Percentiles rank a stretch among this genome's conserved stretches.
Evolutionary conservation across 2,797 vertebrate genomes (phyloP).

Genomic region (Chlorospingus flavigularis): DNA sequence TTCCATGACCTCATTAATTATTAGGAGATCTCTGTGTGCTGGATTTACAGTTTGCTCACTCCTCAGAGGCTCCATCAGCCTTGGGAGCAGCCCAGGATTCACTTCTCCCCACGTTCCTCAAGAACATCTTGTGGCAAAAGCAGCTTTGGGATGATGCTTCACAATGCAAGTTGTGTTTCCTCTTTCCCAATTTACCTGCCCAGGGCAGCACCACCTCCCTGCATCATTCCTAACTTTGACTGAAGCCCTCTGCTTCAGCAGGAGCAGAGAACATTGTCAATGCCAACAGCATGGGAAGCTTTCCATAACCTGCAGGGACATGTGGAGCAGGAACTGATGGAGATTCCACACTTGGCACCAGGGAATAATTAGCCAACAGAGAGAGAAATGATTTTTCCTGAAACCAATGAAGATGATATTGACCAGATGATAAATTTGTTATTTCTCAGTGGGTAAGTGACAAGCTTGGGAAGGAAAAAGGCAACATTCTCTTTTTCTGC

Average conservation of each 20-base stretch:
- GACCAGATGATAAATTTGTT: not conserved
- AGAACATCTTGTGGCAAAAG: not conserved
- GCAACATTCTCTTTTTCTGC: not conserved
- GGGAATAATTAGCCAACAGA: not conserved
- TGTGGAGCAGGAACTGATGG: not conserved
- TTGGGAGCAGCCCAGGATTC: not conserved
- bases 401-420: not conserved
- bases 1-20: not conserved
- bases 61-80: not conserved
- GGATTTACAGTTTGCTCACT: not conserved
- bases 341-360: not conserved
- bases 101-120: not conserved
- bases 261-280: not conserved
- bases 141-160: not conserved
- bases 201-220: not conserved
- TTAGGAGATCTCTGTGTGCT: not conserved
- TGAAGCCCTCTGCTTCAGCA: not conserved
- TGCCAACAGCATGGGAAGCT: not conserved
- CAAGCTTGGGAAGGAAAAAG: not conserved
- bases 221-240: not conserved
- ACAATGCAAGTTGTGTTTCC: not conserved
- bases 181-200: not conserved
- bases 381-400: rapidly evolving
- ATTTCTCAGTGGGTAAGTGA: not conserved
- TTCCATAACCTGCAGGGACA: not conserved